Percentiles rank a stretch among this genome's conserved stretches.
These are phyloP conservation scores for Micrasema minimum DNA, from an alignment of 1,140 invertebrate genomes.

Conservation along the genomic window DNA sequence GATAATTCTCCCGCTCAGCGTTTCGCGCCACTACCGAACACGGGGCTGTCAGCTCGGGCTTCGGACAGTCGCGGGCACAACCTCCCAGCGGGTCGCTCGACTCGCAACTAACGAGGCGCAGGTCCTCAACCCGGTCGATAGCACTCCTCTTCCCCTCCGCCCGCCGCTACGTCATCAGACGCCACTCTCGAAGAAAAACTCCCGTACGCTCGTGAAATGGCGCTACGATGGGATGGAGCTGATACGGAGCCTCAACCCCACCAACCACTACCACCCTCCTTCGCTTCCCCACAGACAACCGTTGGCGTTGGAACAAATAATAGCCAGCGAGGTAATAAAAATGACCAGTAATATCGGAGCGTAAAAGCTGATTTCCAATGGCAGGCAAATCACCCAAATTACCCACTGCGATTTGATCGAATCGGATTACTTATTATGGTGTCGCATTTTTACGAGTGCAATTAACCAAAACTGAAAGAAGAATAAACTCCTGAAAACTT, in stretches of 20 bases:
- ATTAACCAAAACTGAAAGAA: too few species aligned
- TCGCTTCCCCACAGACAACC: constrained; percentile 6
- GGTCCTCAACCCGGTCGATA: constrained; percentile 32
- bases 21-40: constrained; percentile 38
- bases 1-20: constrained; percentile 24
- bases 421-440: too few species aligned
- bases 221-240: constrained; percentile 38
- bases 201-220: constrained; percentile 41
- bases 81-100: constrained; percentile 28
- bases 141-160: neutral
- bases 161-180: constrained; percentile 38
- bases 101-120: constrained; percentile 39
- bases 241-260: constrained; percentile 17
- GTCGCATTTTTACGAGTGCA: too few species aligned
- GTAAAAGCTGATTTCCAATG: constrained; percentile 25
- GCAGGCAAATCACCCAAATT: too few species aligned
- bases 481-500: too few species aligned
- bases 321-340: constrained; percentile 27
- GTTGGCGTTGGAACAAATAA: constrained; percentile 35
- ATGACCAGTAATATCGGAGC: neutral
- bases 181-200: constrained; percentile 41
- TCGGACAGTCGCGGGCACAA: constrained; percentile 13
- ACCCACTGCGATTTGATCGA: too few species aligned
- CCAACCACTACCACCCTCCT: neutral
- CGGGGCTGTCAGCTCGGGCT: constrained; percentile 25